Evolutionary conservation across 2,113 vertebrate species (phyloP), one percentile per base, ranked within the genome.

Genomic region (Platichthys stellatus): DNA sequence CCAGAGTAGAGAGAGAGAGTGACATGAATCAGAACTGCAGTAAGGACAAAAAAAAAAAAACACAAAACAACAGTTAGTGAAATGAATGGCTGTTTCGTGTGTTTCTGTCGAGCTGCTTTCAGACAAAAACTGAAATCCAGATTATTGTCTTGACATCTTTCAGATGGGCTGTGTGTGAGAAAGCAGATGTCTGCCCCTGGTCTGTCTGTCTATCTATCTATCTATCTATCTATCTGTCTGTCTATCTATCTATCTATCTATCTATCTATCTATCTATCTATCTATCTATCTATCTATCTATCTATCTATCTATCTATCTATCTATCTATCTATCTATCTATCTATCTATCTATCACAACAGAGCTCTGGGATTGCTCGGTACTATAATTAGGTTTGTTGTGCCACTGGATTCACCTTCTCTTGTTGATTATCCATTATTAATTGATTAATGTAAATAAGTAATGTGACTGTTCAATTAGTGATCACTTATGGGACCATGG

Each of bases 1-100:
- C n/a, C 93, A 93, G 93, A 95, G 92, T 80, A 93, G 95, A 95
- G 89, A 85, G 23, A n/a, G n/a, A 23, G 86, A n/a, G 17, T 81
- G 49, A 80, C 71, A 72, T 78, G 90, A 94, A 91, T 93, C 88
- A 88, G 81, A 91, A 91, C 56, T 56, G 54, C 66, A 74, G 53
- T 71, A 92, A 70, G 35, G 21, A 24, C 24, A 2, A 21, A 83
- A 73, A 2, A 21, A 83, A 73, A 21, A 83, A 73, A 67, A 70
- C 54, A 54, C 43, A 43, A 47, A 62, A 26, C 40, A 35, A 69
- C 21, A 60, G 54, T 58, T 82, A 71, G 51, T 76, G 17, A 74
- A 49, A 67, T 17, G 10, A 54, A 20, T 24, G 10, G 31, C 49
- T 26, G 26, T 63, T 5, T 28, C 3, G 4, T 4, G 28, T 28